A percentile compares a stretch with the other conserved stretches of the same genome.
Evolutionary conservation across 2,797 vertebrate genomes (phyloP).

Genomic region (Halcyon chelicuti): DNA sequence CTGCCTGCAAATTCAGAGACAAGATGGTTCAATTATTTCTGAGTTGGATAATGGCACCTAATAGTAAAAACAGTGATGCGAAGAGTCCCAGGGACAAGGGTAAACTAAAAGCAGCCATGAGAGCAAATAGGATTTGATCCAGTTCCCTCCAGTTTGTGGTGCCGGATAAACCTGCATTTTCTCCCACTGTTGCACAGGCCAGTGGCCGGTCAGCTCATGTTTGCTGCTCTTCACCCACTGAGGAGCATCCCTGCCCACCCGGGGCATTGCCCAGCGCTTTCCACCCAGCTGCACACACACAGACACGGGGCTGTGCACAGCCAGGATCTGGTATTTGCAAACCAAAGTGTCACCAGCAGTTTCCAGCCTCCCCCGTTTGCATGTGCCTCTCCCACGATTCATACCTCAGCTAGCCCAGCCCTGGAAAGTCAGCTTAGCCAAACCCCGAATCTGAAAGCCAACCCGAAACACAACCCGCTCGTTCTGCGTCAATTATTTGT

Average conservation of each 20-base stretch:
- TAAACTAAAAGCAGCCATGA: background rate
- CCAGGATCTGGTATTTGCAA: background rate
- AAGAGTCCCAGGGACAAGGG: background rate
- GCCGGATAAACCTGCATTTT: background rate
- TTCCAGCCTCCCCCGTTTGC: background rate
- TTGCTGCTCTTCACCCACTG: background rate
- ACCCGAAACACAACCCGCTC: background rate
- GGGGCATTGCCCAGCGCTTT: background rate
- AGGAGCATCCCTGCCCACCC: background rate
- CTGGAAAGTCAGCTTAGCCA: background rate
- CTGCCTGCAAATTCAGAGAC: background rate
- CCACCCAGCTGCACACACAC: background rate
- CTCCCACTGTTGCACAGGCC: background rate
- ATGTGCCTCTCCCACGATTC: accelerated
- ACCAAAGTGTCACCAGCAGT: background rate
- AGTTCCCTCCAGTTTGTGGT: background rate
- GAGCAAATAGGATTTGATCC: background rate
- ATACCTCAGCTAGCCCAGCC: background rate
- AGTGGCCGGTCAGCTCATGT: background rate
- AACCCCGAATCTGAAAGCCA: background rate
- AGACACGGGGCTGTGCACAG: accelerated
- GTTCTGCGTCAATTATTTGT: background rate
- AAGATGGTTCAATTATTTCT: background rate
- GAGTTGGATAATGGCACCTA: background rate
- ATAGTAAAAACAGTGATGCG: background rate